Conservation (phyloP, 2,113 vertebrate genomes). For the Gymnogyps californianus region DNA sequence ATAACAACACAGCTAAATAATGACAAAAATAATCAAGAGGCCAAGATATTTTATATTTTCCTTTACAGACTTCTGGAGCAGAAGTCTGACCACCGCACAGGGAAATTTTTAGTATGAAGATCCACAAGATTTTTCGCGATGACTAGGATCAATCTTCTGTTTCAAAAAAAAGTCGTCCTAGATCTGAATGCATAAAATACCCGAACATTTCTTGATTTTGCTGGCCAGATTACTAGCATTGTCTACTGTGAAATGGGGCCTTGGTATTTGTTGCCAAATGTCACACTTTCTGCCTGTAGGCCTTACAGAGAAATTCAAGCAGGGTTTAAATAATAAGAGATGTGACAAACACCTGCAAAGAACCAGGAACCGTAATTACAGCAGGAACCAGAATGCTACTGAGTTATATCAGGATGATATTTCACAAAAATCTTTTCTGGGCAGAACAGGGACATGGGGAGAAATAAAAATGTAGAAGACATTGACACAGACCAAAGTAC, state of each 20-base stretch:
- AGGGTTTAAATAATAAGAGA: neutral
- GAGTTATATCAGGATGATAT: neutral
- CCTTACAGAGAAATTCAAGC: neutral
- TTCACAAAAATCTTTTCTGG: neutral
- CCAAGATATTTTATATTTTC: neutral
- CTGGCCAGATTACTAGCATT: neutral
- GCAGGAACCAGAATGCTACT: neutral
- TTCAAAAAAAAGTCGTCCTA: neutral
- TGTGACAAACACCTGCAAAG: neutral
- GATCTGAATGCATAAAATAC: neutral
- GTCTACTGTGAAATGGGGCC: neutral
- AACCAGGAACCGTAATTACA: neutral
- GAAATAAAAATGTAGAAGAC: neutral
- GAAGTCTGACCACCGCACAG: neutral
- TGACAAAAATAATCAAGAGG: neutral
- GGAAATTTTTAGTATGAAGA: neutral
- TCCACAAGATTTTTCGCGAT: neutral
- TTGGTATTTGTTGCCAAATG: neutral
- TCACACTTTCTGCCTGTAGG: neutral
- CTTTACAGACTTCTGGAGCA: neutral
- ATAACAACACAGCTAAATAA: neutral
- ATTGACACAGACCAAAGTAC: neutral
- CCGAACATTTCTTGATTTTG: neutral
- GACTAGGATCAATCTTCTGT: neutral
- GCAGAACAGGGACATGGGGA: neutral